Conservation (phyloP, 2,888 invertebrate species). For the Entomobrya proxima region DNA sequence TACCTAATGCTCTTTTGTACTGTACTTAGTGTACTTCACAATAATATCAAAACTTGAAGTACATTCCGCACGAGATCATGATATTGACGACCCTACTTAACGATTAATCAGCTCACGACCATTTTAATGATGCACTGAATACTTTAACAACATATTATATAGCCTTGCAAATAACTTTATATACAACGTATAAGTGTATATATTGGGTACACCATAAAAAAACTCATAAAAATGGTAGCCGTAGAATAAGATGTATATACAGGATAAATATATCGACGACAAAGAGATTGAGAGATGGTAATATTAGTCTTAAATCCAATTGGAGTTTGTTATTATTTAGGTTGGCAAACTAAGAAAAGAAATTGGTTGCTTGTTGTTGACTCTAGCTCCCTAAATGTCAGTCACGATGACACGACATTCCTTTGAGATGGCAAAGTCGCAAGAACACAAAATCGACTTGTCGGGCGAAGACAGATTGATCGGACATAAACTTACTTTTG, state of each 20-base stretch:
- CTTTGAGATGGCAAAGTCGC: conserved; percentile 13
- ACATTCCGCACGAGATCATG: conserved; percentile 43
- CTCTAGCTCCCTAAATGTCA: conserved; percentile 51
- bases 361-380: conserved; percentile 43
- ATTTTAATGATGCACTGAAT: conserved; percentile 50
- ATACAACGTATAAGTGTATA: not conserved
- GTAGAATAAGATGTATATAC: not conserved
- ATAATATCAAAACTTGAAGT: not conserved
- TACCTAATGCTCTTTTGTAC: not conserved
- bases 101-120: conserved; percentile 63
- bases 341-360: conserved; percentile 1
- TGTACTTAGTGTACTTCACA: no score
- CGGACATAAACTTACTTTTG: not conserved
- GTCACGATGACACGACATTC: conserved; percentile 65
- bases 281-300: conserved; percentile 2
- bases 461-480: conserved; percentile 24
- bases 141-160: conserved; percentile 4
- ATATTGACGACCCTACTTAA: conserved; percentile 52
- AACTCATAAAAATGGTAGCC: not conserved
- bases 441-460: not conserved
- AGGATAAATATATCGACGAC: not conserved
- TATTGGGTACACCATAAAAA: not conserved
- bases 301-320: not conserved
- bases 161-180: conserved; percentile 25
- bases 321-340: not conserved